Evolutionary conservation across 2,888 invertebrate genomes (phyloP), one percentile per base, ranked within the genome.

Genomic region (Ectropis crepuscularia): DNA sequence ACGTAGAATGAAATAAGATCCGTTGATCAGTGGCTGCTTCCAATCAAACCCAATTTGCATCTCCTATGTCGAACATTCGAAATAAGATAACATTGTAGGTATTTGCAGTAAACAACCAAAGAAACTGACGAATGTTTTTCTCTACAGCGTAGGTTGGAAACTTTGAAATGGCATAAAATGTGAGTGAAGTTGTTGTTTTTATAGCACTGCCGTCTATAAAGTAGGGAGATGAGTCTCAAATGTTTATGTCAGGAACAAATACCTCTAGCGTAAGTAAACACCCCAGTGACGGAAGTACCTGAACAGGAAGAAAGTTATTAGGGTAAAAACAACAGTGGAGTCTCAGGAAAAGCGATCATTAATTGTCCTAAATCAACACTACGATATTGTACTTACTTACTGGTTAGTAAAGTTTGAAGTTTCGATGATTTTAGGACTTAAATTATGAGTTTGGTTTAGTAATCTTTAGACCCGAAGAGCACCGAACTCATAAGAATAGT

Each of bases 331-430:
- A 64, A 60, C 51, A 47, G 12, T 12, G 46, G 37, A 48, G 46
- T 53, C 43, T 1, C 4, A 41, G 6, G n/a, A 6, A 53, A 60
- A 59, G 45, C 55, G 59, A 55, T 63, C 50, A 63, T 50, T 42
- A 59, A 55, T 51, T 37, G 48, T 49, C 58, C 63, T 63, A 63
- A 63, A 59, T 46, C 53, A 63, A 59, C 63, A 50, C 10, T 53
- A 28, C 4, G 16, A 28, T 28, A 28, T 28, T 43, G 9, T 36
- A n/a, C 6, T 38, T 9, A 41, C 12, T 8, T 47, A 28, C 5
- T 0, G 4, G 0, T 9, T n/a, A 6, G 10, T 5, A 9, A 51
- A 51, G 6, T 41, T 51, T 38, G 5, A 12, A 16, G 5, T 7
- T 49, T 11, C 12, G 37, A 38, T 49, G 38, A 28, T 28, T 28